These are phyloP conservation scores for Propithecus deckenii DNA, from an alignment of 2,797 vertebrate genomes.

Conservation along the genomic window DNA sequence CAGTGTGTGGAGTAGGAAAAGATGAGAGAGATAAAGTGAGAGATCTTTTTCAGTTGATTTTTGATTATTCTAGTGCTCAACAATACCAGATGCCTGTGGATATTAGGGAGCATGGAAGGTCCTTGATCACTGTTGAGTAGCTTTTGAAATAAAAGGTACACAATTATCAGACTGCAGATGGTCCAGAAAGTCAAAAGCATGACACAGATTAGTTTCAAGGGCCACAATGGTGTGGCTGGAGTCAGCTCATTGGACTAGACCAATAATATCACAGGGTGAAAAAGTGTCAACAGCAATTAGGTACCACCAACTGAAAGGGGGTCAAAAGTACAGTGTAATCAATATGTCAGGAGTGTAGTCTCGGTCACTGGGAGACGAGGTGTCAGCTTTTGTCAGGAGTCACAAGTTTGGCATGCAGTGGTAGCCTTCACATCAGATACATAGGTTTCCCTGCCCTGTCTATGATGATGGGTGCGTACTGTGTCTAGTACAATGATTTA, in stretches of 20 bases:
- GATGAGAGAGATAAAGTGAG: neutral
- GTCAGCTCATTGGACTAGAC: neutral
- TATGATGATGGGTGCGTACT: neutral
- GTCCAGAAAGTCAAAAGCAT: neutral
- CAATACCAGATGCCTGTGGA: neutral
- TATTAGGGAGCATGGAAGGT: neutral
- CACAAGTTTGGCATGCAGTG: neutral
- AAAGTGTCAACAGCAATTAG: neutral
- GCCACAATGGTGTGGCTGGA: neutral
- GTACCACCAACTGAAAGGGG: neutral
- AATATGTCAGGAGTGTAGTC: neutral
- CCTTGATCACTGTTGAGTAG: neutral
- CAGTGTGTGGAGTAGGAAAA: neutral
- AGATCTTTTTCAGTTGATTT: neutral
- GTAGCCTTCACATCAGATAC: neutral
- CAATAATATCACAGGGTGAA: neutral
- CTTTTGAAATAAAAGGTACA: conserved; percentile 21
- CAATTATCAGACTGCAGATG: neutral
- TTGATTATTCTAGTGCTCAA: neutral
- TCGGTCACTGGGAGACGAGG: neutral
- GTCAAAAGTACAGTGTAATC: neutral
- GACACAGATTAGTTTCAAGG: neutral
- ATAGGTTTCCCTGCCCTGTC: neutral
- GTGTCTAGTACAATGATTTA: neutral
- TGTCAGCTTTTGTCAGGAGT: neutral